Evolutionary conservation across 2,113 vertebrate species (phyloP).

Genomic region (Notarius lentiginosus): DNA sequence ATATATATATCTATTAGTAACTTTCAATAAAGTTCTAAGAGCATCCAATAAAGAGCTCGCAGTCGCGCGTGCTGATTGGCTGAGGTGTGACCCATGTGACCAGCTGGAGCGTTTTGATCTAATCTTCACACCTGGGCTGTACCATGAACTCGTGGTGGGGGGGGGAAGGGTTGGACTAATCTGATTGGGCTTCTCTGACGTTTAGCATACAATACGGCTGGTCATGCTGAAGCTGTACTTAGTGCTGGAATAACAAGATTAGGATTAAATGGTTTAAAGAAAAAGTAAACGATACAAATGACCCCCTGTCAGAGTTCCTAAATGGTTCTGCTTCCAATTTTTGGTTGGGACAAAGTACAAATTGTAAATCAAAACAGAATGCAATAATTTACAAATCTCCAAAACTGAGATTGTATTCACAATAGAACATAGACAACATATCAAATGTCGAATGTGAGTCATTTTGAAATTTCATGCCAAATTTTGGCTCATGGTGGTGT

Average conservation of each 20-base stretch:
- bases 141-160: not conserved
- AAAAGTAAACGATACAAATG: not conserved
- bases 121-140: not conserved
- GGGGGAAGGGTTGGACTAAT: not conserved
- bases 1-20: too few relatives aligned
- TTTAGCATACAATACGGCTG: not conserved
- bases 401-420: too few relatives aligned
- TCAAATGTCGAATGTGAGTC: too few relatives aligned
- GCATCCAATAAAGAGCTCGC: not conserved
- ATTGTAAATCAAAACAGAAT: too few relatives aligned
- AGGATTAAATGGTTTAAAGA: not conserved
- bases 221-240: not conserved
- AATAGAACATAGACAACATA: too few relatives aligned
- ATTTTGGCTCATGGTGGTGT: too few relatives aligned
- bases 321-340: too few relatives aligned
- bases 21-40: too few relatives aligned
- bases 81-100: not conserved
- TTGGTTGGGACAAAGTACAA: too few relatives aligned
- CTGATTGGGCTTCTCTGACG: not conserved
- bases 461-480: too few relatives aligned
- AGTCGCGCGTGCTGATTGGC: not conserved
- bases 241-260: not conserved
- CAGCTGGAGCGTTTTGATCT: not conserved
- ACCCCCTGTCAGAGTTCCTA: not conserved
- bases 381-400: too few relatives aligned